A percentile compares a stretch with the other conserved stretches of the same genome.
Conservation (phyloP, 2,113 vertebrate species). For the Egretta garzetta region DNA sequence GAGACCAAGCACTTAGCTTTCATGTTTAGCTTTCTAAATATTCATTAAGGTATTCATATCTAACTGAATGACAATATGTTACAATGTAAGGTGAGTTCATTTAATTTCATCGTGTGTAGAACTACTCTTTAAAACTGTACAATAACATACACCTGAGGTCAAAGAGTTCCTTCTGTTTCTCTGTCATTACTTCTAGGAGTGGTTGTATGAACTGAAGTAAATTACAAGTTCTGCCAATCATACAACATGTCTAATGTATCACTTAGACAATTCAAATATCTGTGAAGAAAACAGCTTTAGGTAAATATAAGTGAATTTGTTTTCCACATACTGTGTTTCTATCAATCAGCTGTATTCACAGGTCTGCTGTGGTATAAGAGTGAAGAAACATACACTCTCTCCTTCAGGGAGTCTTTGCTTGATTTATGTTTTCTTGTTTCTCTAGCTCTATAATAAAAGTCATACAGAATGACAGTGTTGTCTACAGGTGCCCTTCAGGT, state of each 20-base stretch:
- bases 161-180: background rate
- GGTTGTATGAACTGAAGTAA: background rate
- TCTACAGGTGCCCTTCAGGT: constrained; percentile 39
- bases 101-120: background rate
- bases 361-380: background rate
- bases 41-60: background rate
- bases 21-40: background rate
- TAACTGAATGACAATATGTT: background rate
- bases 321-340: background rate
- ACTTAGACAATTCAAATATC: background rate
- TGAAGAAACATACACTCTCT: background rate
- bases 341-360: background rate
- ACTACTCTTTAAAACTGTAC: background rate
- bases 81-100: background rate
- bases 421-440: constrained; percentile 39
- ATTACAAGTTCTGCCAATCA: background rate
- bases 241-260: background rate
- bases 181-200: background rate
- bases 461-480: background rate
- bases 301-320: background rate
- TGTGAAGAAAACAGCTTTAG: background rate
- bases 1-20: background rate
- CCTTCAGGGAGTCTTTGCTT: background rate
- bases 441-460: constrained; percentile 4
- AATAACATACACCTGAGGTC: background rate